phyloP scores from a whole-genome alignment of 2,113 vertebrate genomes.

The Cranoglanis bouderius region DNA sequence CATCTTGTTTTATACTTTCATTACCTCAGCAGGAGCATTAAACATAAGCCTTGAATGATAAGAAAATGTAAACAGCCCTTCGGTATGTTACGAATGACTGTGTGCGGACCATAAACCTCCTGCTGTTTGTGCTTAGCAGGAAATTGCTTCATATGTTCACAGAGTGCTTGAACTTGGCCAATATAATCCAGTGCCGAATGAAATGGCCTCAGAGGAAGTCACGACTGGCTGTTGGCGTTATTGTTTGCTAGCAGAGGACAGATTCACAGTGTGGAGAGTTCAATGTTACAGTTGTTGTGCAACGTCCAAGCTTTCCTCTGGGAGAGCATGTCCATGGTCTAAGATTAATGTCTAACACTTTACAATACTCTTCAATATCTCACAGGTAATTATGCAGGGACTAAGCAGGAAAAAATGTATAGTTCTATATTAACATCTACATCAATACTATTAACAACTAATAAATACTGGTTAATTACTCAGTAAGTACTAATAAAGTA shows the following conservation, averaged over 20 bases:
- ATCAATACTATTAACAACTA: not conserved
- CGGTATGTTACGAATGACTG: not conserved
- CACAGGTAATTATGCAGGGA: not conserved
- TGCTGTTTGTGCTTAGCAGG: conserved; percentile 21
- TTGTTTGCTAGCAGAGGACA: conserved; percentile 7
- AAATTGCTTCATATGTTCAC: conserved; percentile 35
- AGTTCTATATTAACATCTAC: not conserved
- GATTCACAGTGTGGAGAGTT: conserved; percentile 2
- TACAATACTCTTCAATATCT: not conserved
- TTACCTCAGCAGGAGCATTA: not conserved
- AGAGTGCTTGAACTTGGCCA: conserved; percentile 13
- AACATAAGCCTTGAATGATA: conserved; percentile 21
- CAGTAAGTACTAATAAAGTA: not conserved
- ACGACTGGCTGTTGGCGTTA: conserved; percentile 13
- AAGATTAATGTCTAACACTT: not conserved
- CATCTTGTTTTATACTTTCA: conserved; percentile 15
- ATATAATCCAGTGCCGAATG: conserved; percentile 7
- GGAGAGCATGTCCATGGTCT: not conserved
- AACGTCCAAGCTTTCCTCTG: not conserved
- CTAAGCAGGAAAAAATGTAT: not conserved
- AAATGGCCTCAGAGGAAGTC: conserved; percentile 19
- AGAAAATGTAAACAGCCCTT: conserved; percentile 14
- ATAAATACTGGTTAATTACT: not conserved
- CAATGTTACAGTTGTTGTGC: not conserved
- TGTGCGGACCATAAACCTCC: not conserved